phyloP scores from a whole-genome alignment of 1,140 invertebrate species.

The Camponotus pennsylvanicus region DNA sequence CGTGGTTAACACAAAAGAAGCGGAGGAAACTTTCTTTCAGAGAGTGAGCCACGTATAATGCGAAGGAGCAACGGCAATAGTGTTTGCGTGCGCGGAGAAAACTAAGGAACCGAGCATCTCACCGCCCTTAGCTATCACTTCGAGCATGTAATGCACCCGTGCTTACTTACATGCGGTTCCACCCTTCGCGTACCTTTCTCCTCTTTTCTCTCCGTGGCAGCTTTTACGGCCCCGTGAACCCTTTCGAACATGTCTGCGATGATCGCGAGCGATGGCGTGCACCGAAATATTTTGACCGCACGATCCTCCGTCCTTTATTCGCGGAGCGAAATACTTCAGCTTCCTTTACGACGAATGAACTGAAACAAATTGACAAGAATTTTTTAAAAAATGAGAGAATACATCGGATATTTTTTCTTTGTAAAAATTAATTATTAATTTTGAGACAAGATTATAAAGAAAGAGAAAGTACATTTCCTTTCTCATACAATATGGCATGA shows the following conservation, averaged over 20 bases:
- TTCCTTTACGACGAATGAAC: background rate
- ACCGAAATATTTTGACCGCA: constrained; percentile 67
- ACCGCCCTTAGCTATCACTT: constrained; percentile 71
- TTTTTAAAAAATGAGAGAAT: background rate
- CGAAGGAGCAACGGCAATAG: constrained; percentile 46
- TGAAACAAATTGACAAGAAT: background rate
- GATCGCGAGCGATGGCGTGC: constrained; percentile 50
- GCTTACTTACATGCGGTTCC: constrained; percentile 39
- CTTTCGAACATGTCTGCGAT: constrained; percentile 63
- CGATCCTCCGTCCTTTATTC: constrained; percentile 3
- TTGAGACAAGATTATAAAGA: background rate
- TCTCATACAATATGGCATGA: background rate
- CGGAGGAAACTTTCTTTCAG: constrained; percentile 14
- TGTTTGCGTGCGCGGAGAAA: constrained; percentile 62
- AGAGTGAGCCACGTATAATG: constrained; percentile 33
- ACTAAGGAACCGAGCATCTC: constrained; percentile 48
- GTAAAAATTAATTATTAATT: background rate
- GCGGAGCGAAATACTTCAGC: background rate
- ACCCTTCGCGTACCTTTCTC: constrained; percentile 31
- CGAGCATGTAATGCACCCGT: constrained; percentile 76
- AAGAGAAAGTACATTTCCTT: constrained; percentile 1
- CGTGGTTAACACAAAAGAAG: constrained; percentile 36
- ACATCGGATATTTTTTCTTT: background rate
- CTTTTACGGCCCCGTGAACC: constrained; percentile 65
- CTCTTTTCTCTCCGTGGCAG: constrained; percentile 32